Evolutionary conservation across 2,797 vertebrate genomes (phyloP).

Genomic region (Balearica regulorum): DNA sequence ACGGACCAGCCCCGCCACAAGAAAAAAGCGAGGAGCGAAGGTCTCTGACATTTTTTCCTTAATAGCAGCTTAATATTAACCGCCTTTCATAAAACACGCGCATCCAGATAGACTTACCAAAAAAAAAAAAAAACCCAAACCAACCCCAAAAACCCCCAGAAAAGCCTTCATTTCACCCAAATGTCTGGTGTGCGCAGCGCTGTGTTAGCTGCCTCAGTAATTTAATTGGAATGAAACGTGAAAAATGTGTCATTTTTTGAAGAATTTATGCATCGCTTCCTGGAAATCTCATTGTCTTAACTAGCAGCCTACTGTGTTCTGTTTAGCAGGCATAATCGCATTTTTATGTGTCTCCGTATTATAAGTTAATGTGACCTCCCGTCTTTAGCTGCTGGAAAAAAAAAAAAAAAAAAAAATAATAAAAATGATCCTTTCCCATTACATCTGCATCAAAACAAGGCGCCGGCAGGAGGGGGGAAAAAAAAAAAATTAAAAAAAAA

Average conservation of each 20-base stretch:
- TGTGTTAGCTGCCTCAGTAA: constrained; percentile 78
- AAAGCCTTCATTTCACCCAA: constrained; percentile 64
- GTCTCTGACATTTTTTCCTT: constrained; percentile 40
- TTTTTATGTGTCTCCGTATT: constrained; percentile 78
- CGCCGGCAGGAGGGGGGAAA: neutral
- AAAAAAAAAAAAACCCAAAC: neutral
- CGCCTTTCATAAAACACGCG: constrained; percentile 59
- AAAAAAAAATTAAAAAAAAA: neutral
- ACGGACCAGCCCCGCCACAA: neutral
- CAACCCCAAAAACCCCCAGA: neutral
- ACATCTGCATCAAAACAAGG: constrained; percentile 45
- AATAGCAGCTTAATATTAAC: constrained; percentile 55
- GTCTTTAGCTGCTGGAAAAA: constrained; percentile 60
- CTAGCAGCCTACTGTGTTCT: constrained; percentile 78
- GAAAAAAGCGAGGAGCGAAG: neutral
- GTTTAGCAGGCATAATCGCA: constrained; percentile 76
- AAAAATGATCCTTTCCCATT: neutral
- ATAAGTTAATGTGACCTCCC: constrained; percentile 78
- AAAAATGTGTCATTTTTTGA: constrained; percentile 79
- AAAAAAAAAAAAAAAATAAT: neutral
- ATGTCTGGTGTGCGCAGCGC: constrained; percentile 45
- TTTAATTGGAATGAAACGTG: constrained; percentile 81
- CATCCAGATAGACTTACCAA: constrained; percentile 3
- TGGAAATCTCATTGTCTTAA: constrained; percentile 81
- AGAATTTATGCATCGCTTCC: constrained; percentile 78